A percentile compares a stretch with the other conserved stretches of the same genome.
Conservation (phyloP, 1,140 invertebrate species). For the Holotrichia oblita region DNA sequence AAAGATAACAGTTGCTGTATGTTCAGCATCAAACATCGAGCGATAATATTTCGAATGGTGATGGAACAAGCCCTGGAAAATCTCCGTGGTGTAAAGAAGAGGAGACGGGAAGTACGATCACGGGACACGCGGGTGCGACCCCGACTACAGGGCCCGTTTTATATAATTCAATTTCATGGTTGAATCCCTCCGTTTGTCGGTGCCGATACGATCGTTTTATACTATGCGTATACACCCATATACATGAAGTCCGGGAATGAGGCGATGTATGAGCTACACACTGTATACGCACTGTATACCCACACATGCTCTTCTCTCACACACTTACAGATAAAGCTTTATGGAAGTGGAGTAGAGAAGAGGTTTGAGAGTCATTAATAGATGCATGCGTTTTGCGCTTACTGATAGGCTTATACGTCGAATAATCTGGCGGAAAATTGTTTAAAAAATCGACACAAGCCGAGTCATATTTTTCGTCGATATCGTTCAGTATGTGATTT, state of each 20-base stretch:
- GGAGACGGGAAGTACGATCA: constrained; percentile 13
- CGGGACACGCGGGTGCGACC: background rate
- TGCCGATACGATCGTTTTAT: constrained; percentile 43
- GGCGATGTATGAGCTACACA: background rate
- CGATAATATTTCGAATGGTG: background rate
- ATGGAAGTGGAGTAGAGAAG: constrained; percentile 1
- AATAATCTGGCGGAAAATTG: constrained; percentile 53
- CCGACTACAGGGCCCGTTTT: constrained; percentile 39
- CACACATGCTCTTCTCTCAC: background rate
- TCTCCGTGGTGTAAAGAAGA: constrained; percentile 6
- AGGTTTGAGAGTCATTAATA: constrained; percentile 43
- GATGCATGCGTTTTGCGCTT: constrained; percentile 46
- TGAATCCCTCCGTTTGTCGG: constrained; percentile 49
- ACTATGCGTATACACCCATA: constrained; percentile 5
- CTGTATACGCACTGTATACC: constrained; percentile 34
- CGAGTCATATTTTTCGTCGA: background rate
- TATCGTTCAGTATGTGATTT: background rate
- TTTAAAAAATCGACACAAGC: constrained; percentile 42
- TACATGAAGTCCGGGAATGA: background rate
- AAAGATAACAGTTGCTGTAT: background rate
- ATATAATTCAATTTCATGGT: constrained; percentile 56
- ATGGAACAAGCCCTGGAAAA: background rate
- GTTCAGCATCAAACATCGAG: background rate
- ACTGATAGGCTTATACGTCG: constrained; percentile 49
- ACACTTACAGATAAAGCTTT: background rate